These are phyloP conservation scores for Eristalinus sepulchralis DNA, from an alignment of 2,888 invertebrate genomes.

Conservation along the genomic window DNA sequence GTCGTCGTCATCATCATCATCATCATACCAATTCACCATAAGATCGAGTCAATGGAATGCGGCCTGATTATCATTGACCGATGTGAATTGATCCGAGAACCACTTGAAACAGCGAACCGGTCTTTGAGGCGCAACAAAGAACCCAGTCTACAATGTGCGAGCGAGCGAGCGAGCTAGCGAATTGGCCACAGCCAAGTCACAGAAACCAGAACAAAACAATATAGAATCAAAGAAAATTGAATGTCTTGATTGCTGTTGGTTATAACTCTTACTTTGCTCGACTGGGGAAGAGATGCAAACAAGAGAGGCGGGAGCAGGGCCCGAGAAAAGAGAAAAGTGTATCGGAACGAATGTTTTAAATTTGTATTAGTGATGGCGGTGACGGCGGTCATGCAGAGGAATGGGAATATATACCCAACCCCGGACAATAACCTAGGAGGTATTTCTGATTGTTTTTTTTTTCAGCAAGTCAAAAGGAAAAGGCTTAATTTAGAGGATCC, in stretches of 20 bases:
- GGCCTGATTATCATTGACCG: slow-evolving; percentile 71
- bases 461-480: background rate
- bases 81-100: slow-evolving; percentile 69
- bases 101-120: slow-evolving; percentile 62
- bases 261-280: slow-evolving; percentile 54
- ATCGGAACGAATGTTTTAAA: background rate
- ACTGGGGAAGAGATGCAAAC: slow-evolving; percentile 18
- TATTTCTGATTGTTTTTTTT: background rate
- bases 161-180: slow-evolving; percentile 19
- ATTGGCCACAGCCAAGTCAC: slow-evolving; percentile 12
- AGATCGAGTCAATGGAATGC: slow-evolving; percentile 66
- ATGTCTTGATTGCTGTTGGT: slow-evolving; percentile 67
- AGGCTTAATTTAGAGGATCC: too few species aligned
- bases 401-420: background rate
- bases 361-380: slow-evolving; percentile 3
- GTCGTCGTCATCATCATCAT: slow-evolving; percentile 49
- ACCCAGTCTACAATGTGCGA: slow-evolving; percentile 1
- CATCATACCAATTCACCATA: slow-evolving; percentile 50
- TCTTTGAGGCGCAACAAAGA: slow-evolving; percentile 54
- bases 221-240: slow-evolving; percentile 49
- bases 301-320: slow-evolving; percentile 29
- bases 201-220: slow-evolving; percentile 32
- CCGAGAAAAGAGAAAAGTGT: background rate
- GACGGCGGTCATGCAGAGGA: background rate
- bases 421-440: background rate